A percentile compares a stretch with the other conserved stretches of the same genome.
Conservation (phyloP, 2,888 invertebrate species). For the Diarsia mendica region DNA sequence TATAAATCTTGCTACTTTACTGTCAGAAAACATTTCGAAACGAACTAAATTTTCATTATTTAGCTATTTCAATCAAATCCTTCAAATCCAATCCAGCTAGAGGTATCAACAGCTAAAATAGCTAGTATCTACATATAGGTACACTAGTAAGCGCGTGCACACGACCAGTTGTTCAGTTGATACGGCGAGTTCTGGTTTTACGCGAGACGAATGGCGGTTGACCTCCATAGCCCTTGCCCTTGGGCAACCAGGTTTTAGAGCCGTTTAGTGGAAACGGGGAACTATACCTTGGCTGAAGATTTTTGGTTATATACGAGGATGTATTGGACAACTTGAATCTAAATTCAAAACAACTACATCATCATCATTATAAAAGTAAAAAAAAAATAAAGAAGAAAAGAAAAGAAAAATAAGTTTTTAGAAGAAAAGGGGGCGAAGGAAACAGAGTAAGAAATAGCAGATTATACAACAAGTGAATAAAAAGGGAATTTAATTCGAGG, state of each 20-base stretch:
- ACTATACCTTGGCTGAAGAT: no score
- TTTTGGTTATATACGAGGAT: not conserved
- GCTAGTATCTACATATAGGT: not conserved
- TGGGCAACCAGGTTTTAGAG: conserved; percentile 40
- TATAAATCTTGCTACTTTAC: no score
- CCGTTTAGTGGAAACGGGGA: conserved; percentile 37
- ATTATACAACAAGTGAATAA: no score
- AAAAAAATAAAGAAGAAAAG: no score
- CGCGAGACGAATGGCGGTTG: conserved; percentile 60
- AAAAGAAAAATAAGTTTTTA: no score
- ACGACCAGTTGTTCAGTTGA: conserved; percentile 48
- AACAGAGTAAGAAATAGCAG: no score
- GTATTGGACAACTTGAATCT: not conserved
- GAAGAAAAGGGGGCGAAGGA: no score
- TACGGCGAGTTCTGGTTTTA: conserved; percentile 55
- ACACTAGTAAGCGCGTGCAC: conserved; percentile 19
- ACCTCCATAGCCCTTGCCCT: conserved; percentile 55
- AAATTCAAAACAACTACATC: not conserved
- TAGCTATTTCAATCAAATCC: not conserved
- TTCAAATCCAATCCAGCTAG: conserved; percentile 9
- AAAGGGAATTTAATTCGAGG: no score
- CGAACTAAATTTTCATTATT: no score
- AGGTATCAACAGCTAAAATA: conserved; percentile 4
- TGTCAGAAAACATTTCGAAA: no score
- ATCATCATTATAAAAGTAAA: no score